These are phyloP conservation scores for Xiphorhynchus erythropygius DNA, from an alignment of 2,797 vertebrate species.

Conservation along the genomic window DNA sequence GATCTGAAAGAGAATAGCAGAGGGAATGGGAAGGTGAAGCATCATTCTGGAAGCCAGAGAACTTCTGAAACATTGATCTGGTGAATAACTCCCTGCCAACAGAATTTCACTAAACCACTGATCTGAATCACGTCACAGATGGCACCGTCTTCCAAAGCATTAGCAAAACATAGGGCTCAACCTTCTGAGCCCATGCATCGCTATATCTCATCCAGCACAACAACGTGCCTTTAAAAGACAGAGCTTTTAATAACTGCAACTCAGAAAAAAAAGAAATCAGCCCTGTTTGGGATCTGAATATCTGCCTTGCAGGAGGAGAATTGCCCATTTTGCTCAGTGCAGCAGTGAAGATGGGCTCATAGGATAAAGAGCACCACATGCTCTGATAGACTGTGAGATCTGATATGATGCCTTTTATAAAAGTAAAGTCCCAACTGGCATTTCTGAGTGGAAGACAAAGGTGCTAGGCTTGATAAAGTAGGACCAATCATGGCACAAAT, in stretches of 20 bases:
- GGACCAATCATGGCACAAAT: neutral
- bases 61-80: slow-evolving; percentile 50
- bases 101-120: slow-evolving; percentile 46
- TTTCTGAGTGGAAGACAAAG: neutral
- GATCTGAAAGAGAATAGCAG: neutral
- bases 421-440: neutral
- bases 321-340: slow-evolving; percentile 36
- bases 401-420: neutral
- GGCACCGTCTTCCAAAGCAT: slow-evolving; percentile 51
- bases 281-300: neutral
- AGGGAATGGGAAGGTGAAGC: neutral
- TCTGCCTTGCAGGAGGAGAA: slow-evolving; percentile 46
- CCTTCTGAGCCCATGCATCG: neutral
- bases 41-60: neutral
- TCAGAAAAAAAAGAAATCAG: neutral
- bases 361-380: neutral
- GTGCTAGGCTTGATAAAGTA: neutral
- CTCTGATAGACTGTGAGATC: neutral
- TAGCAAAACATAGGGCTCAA: slow-evolving; percentile 6
- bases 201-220: slow-evolving; percentile 29
- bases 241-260: slow-evolving; percentile 9
- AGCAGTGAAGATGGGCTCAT: neutral
- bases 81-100: slow-evolving; percentile 23
- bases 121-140: slow-evolving; percentile 45
- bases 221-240: neutral